Conservation (phyloP, 2,888 invertebrate genomes). For the Drosophila stalkeri region DNA sequence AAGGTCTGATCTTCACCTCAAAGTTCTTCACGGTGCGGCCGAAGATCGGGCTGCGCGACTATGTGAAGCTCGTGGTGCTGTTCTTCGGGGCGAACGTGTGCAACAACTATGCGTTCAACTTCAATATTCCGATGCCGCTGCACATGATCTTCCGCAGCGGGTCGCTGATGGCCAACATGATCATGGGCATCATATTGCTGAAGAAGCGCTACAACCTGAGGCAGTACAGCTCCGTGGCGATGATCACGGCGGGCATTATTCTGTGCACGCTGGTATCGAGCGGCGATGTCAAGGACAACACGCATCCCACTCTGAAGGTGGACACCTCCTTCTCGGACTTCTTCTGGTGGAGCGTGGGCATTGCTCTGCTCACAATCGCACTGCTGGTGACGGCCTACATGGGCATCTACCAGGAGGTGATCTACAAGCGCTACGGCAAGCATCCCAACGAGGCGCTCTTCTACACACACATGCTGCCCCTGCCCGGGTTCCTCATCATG, state of each 20-base stretch:
- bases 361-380: constrained; percentile 93
- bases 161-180: constrained; percentile 97
- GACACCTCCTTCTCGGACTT: constrained; percentile 79
- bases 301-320: constrained; percentile 86
- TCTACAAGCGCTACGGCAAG: constrained; percentile 94
- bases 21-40: constrained; percentile 93
- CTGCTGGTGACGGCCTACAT: constrained; percentile 96
- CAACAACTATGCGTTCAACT: constrained; percentile 97
- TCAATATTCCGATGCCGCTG: constrained; percentile 98
- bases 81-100: constrained; percentile 96
- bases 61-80: constrained; percentile 92
- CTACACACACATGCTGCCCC: constrained; percentile 94
- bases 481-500: constrained; percentile 95
- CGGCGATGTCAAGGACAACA: constrained; percentile 87
- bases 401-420: constrained; percentile 97
- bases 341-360: constrained; percentile 90
- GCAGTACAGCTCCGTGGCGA: constrained; percentile 95
- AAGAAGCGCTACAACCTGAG: constrained; percentile 92
- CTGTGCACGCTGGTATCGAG: constrained; percentile 96
- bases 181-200: constrained; percentile 96
- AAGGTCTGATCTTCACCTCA: constrained; percentile 94
- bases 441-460: constrained; percentile 95
- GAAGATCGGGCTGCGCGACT: constrained; percentile 91
- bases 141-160: constrained; percentile 99
- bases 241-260: constrained; percentile 96